These are phyloP conservation scores for Masticophis lateralis DNA, from an alignment of 2,797 vertebrate species.

Conservation along the genomic window DNA sequence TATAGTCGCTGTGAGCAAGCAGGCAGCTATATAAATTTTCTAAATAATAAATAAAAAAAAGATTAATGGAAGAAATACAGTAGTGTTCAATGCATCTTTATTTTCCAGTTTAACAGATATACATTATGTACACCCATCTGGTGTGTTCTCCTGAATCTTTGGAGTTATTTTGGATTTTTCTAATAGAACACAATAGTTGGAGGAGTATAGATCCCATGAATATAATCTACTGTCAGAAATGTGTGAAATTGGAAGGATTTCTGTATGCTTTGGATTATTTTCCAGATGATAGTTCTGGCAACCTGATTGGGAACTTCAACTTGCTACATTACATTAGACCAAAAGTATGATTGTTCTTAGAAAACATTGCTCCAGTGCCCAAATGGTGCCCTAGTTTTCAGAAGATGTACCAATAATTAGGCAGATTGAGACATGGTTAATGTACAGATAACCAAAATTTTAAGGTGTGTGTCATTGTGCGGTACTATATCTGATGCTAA, in stretches of 20 bases:
- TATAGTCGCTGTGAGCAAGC: rapidly evolving
- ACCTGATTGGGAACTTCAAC: not conserved
- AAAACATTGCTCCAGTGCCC: not conserved
- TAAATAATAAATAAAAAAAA: not conserved
- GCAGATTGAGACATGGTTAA: not conserved
- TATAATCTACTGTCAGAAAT: not conserved
- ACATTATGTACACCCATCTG: not conserved
- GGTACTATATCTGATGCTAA: not conserved
- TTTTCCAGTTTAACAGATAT: not conserved
- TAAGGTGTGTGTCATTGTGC: not conserved
- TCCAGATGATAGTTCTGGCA: not conserved
- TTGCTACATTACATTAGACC: not conserved
- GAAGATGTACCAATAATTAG: not conserved
- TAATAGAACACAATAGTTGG: not conserved
- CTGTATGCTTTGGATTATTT: not conserved
- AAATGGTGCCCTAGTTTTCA: not conserved
- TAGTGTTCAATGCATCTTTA: not conserved
- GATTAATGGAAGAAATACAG: rapidly evolving
- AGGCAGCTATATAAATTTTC: not conserved
- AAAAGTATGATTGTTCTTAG: not conserved
- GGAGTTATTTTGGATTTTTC: not conserved
- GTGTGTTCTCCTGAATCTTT: not conserved
- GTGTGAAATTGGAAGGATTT: not conserved
- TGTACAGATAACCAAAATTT: not conserved
- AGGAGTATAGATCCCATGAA: not conserved